phyloP scores from a whole-genome alignment of 2,797 vertebrate species.

The Intellagama lesueurii region DNA sequence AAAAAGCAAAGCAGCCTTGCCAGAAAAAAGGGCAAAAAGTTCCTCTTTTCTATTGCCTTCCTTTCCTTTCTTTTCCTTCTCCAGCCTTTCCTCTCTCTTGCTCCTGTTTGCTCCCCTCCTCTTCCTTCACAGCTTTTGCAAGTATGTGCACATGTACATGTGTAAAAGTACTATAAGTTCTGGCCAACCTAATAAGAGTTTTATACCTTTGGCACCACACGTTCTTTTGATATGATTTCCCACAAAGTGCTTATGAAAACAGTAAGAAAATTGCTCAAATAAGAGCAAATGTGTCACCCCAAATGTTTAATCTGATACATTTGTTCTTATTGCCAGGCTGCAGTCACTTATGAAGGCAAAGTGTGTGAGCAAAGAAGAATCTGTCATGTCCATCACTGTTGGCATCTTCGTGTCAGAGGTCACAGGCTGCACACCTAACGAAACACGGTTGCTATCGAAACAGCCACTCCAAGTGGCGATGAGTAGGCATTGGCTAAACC shows the following conservation, averaged over 20 bases:
- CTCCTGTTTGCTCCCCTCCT: slow-evolving; percentile 16
- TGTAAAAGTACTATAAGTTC: slow-evolving; percentile 5
- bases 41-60: not conserved
- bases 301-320: not conserved
- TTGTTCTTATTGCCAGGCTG: slow-evolving; percentile 15
- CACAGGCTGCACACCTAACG: slow-evolving; percentile 53
- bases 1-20: not conserved
- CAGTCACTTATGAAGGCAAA: not conserved
- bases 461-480: slow-evolving; percentile 80
- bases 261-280: slow-evolving; percentile 16
- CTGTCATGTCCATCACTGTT: not conserved
- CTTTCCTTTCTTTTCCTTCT: slow-evolving; percentile 12
- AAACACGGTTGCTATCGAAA: slow-evolving; percentile 78
- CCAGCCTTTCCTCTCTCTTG: slow-evolving; percentile 23
- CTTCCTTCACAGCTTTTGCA: not conserved
- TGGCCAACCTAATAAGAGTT: slow-evolving; percentile 26
- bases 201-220: slow-evolving; percentile 4
- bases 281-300: not conserved
- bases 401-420: accelerated
- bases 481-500: slow-evolving; percentile 87
- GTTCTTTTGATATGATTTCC: not conserved
- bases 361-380: slow-evolving; percentile 10
- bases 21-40: not conserved
- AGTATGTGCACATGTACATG: not conserved
- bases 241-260: not conserved